phyloP scores from a whole-genome alignment of 2,888 invertebrate genomes.

The Branchellion lobata region DNA sequence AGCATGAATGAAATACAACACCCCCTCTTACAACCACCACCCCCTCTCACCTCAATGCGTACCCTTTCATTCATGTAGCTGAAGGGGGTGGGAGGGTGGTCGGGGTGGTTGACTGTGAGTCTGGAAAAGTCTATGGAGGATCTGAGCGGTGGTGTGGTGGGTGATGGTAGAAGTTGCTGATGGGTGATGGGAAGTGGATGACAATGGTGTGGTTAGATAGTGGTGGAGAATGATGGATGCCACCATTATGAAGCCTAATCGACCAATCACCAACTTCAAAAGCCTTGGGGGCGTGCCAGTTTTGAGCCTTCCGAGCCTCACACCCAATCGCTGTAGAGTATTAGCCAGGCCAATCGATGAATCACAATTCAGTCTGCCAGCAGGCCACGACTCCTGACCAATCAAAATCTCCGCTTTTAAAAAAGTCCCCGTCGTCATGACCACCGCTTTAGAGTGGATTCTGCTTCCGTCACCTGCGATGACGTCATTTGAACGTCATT shows the following conservation, averaged over 20 bases:
- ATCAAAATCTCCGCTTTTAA: slow-evolving; percentile 81
- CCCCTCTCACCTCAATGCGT: slow-evolving; percentile 70
- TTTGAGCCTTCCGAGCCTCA: slow-evolving; percentile 77
- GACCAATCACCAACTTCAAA: slow-evolving; percentile 43
- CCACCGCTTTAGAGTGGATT: slow-evolving; percentile 68
- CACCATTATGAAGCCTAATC: too few species aligned
- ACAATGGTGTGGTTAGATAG: too few species aligned
- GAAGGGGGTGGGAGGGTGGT: slow-evolving; percentile 74
- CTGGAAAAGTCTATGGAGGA: slow-evolving; percentile 70
- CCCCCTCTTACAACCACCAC: too few species aligned
- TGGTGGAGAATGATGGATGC: too few species aligned
- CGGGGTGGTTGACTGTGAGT: slow-evolving; percentile 67
- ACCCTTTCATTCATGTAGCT: slow-evolving; percentile 77
- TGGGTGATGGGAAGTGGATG: too few species aligned
- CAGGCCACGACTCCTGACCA: slow-evolving; percentile 73
- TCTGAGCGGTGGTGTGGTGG: neutral
- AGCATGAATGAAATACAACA: too few species aligned
- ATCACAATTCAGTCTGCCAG: slow-evolving; percentile 78
- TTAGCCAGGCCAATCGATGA: slow-evolving; percentile 73
- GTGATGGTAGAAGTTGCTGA: neutral
- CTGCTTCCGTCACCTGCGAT: slow-evolving; percentile 55
- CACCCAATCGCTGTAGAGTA: slow-evolving; percentile 72
- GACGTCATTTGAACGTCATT: too few species aligned
- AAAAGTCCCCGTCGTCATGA: slow-evolving; percentile 86
- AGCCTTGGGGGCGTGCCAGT: slow-evolving; percentile 66